phyloP scores from a whole-genome alignment of 2,113 vertebrate species.

The Aegithalos caudatus region DNA sequence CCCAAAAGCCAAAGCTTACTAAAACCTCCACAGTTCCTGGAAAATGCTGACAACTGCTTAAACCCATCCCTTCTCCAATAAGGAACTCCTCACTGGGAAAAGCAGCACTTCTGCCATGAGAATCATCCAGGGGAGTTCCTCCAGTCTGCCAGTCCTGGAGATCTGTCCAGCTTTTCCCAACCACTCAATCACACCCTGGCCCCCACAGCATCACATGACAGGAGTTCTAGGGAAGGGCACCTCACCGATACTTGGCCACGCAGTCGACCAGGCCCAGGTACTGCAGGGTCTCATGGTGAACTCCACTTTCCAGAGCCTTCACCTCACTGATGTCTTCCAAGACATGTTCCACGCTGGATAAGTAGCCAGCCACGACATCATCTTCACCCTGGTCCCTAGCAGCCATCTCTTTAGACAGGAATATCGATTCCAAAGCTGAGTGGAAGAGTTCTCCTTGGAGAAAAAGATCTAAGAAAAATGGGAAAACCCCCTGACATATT shows the following conservation, averaged over 20 bases:
- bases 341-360: constrained; percentile 83
- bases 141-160: neutral
- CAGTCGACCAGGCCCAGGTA: constrained; percentile 92
- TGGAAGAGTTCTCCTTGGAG: constrained; percentile 88
- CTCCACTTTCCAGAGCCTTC: constrained; percentile 87
- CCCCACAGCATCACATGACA: rapidly evolving
- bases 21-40: neutral
- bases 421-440: constrained; percentile 78
- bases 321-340: constrained; percentile 80
- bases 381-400: constrained; percentile 14
- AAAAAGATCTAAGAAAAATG: constrained; percentile 81
- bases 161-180: neutral
- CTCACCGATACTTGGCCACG: constrained; percentile 90
- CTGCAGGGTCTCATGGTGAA: constrained; percentile 80
- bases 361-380: constrained; percentile 70
- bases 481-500: neutral
- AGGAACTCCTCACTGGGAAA: neutral
- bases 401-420: constrained; percentile 50
- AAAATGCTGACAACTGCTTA: neutral
- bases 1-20: neutral
- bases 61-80: neutral
- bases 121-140: neutral
- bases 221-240: neutral
- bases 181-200: neutral
- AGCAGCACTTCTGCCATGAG: neutral